A percentile compares a stretch with the other conserved stretches of the same genome.
phyloP scores from a whole-genome alignment of 2,888 invertebrate species.

The Cephus pulcher region DNA sequence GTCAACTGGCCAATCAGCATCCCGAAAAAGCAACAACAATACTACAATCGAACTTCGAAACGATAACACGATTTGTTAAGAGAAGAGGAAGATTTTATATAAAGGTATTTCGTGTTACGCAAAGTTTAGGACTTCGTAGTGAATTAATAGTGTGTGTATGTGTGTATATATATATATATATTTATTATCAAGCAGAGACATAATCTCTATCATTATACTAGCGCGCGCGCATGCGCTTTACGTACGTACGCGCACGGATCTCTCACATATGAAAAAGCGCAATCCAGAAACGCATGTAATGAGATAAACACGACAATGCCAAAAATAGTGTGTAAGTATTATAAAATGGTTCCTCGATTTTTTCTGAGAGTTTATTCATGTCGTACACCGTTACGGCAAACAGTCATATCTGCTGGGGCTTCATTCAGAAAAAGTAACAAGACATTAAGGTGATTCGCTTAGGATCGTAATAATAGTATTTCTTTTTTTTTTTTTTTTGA shows the following conservation, averaged over 20 bases:
- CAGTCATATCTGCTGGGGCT: not conserved
- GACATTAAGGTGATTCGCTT: not conserved
- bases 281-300: not conserved
- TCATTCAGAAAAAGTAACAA: not conserved
- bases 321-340: not conserved
- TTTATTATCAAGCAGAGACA: not conserved
- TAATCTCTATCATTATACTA: not conserved
- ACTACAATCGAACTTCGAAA: too few relatives aligned
- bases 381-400: not conserved
- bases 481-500: too few relatives aligned
- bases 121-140: conserved; percentile 14
- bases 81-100: conserved; percentile 43
- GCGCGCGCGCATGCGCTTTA: not conserved
- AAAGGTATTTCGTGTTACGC: conserved; percentile 39
- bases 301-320: not conserved
- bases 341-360: not conserved
- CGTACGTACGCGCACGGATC: not conserved
- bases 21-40: too few relatives aligned
- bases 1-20: too few relatives aligned
- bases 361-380: not conserved
- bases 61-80: too few relatives aligned
- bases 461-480: too few relatives aligned
- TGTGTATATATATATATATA: not conserved
- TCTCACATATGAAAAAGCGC: not conserved
- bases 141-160: not conserved